A percentile compares a stretch with the other conserved stretches of the same genome.
These are phyloP conservation scores for Pseudococcus longispinus DNA, from an alignment of 2,888 invertebrate genomes.

Conservation along the genomic window DNA sequence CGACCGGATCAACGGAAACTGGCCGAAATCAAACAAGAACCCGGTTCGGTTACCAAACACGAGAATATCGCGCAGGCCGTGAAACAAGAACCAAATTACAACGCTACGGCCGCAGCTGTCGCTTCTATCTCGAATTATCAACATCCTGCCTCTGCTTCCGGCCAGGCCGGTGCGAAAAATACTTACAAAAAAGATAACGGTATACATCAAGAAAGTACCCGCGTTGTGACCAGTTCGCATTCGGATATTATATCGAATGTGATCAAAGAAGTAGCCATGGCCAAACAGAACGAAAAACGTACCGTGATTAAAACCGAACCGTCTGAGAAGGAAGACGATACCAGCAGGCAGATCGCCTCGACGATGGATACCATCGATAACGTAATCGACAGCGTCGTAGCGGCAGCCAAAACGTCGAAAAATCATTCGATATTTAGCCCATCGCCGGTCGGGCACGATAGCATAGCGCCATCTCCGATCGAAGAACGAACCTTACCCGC, in stretches of 20 bases:
- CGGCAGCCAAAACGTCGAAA: not conserved
- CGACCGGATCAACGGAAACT: not conserved
- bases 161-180: not conserved
- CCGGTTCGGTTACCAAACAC: not conserved
- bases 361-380: not conserved
- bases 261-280: constrained; percentile 59
- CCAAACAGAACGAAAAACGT: constrained; percentile 59
- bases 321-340: not conserved
- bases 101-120: not conserved
- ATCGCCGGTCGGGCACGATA: constrained; percentile 30
- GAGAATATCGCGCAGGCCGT: not conserved
- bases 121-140: constrained; percentile 8
- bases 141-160: not conserved
- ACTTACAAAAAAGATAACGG: constrained; percentile 35
- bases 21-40: constrained; percentile 1
- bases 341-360: not conserved
- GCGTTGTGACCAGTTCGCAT: constrained; percentile 35
- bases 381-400: not conserved
- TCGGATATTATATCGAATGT: constrained; percentile 59
- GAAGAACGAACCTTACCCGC: not conserved
- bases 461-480: not conserved
- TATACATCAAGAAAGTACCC: not conserved
- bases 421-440: constrained; percentile 55
- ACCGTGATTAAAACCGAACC: not conserved
- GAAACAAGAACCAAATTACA: not conserved